Conservation (phyloP, 2,797 vertebrate genomes). For the Pantherophis vulpinus region DNA sequence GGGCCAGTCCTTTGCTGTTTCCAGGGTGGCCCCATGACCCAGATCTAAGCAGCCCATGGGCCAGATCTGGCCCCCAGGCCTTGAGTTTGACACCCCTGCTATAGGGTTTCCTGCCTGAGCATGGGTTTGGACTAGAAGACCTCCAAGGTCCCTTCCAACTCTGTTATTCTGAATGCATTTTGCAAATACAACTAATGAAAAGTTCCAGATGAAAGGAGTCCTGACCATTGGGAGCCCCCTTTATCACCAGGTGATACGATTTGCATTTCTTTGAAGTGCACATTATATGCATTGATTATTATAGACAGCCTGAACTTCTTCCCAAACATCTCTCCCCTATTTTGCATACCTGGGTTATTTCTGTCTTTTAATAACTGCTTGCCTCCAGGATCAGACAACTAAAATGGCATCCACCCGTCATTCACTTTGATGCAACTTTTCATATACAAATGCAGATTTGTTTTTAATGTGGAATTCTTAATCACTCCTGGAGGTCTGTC, state of each 20-base stretch:
- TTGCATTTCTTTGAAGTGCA: neutral
- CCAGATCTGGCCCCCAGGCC: no score
- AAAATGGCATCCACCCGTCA: neutral
- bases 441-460: neutral
- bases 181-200: neutral
- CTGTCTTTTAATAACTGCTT: neutral
- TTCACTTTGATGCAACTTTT: constrained; percentile 13
- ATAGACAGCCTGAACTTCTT: neutral
- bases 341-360: neutral
- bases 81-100: no score
- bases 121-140: neutral
- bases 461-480: neutral
- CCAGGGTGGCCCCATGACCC: no score
- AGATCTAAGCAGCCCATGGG: no score
- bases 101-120: neutral
- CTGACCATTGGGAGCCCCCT: neutral
- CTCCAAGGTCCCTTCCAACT: neutral
- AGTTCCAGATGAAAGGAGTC: neutral
- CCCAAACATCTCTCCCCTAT: neutral
- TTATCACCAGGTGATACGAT: neutral
- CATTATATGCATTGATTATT: neutral
- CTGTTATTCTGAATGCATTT: neutral
- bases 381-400: neutral
- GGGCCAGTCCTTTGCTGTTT: no score
- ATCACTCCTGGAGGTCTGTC: neutral